Conservation (phyloP, 2,888 invertebrate genomes). For the Caenorhabditis virilis region DNA sequence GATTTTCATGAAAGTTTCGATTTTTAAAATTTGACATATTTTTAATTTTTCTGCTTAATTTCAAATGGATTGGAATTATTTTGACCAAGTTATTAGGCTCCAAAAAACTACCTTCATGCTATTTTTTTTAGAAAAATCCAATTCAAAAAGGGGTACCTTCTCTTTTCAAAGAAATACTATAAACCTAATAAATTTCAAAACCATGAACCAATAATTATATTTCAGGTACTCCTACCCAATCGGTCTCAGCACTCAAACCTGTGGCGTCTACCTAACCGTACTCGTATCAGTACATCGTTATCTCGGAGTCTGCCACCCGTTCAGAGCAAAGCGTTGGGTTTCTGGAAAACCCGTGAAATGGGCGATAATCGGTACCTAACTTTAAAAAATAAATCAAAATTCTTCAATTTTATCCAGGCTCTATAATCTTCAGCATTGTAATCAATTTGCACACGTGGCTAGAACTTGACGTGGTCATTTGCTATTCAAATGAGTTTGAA, state of each 20-base stretch:
- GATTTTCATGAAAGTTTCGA: too few relatives aligned
- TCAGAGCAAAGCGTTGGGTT: slow-evolving; percentile 66
- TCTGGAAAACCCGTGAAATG: slow-evolving; percentile 54
- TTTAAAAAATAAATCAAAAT: background rate
- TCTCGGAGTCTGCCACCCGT: slow-evolving; percentile 56
- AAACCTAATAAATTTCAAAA: too few relatives aligned
- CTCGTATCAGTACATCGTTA: slow-evolving; percentile 63
- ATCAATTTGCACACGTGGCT: slow-evolving; percentile 66
- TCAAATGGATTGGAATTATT: background rate
- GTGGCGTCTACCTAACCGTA: slow-evolving; percentile 66
- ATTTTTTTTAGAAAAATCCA: too few relatives aligned
- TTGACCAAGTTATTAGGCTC: background rate
- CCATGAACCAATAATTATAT: too few relatives aligned
- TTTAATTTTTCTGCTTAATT: too few relatives aligned
- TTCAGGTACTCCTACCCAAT: slow-evolving; percentile 65
- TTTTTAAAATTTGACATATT: too few relatives aligned
- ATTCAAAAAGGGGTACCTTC: too few relatives aligned
- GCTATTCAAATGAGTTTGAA: slow-evolving; percentile 55
- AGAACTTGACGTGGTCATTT: slow-evolving; percentile 53
- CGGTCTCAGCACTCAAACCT: slow-evolving; percentile 66
- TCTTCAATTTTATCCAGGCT: slow-evolving; percentile 46
- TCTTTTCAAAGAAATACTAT: too few relatives aligned
- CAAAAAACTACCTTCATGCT: too few relatives aligned
- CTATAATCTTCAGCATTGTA: slow-evolving; percentile 60
- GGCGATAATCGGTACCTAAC: slow-evolving; percentile 39